Conservation (phyloP, 37 sponge, comb jelly and placozoan genomes). For the Aplysina aerophoba region DNA sequence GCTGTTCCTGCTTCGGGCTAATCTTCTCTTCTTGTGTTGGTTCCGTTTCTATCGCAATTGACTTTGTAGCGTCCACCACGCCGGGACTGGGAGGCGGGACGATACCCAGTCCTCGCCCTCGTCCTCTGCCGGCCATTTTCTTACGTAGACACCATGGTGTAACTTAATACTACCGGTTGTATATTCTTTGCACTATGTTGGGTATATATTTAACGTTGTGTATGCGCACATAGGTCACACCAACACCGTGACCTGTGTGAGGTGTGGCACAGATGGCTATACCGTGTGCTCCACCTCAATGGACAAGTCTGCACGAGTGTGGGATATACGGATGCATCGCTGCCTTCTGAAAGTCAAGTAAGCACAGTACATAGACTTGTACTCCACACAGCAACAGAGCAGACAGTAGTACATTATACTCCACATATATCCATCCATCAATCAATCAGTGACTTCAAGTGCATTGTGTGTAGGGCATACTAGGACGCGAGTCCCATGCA, state of each 20-base stretch:
- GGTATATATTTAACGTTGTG: background rate
- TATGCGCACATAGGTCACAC: slow-evolving; percentile 58
- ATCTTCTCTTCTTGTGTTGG: background rate
- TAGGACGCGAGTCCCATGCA: too few relatives aligned
- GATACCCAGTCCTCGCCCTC: slow-evolving; percentile 44
- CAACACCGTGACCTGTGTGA: slow-evolving; percentile 71
- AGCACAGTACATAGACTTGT: background rate
- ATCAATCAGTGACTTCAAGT: too few relatives aligned
- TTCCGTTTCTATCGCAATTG: background rate
- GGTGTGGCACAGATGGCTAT: slow-evolving; percentile 48
- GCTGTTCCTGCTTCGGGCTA: background rate
- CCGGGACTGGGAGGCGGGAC: slow-evolving; percentile 32
- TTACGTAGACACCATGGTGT: background rate
- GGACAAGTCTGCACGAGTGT: slow-evolving; percentile 66
- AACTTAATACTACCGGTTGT: background rate
- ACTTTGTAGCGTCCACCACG: background rate
- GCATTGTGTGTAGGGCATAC: too few relatives aligned
- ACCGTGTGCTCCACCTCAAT: slow-evolving; percentile 73
- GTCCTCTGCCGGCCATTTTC: slow-evolving; percentile 56
- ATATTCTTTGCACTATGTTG: background rate
- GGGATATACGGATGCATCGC: slow-evolving; percentile 70
- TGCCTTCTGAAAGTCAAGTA: slow-evolving; percentile 60
- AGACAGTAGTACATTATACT: too few relatives aligned
- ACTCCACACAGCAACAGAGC: too few relatives aligned
- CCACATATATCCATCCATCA: too few relatives aligned